Conservation (phyloP, 2,888 invertebrate species). For the Barypeithes pellucidus region DNA sequence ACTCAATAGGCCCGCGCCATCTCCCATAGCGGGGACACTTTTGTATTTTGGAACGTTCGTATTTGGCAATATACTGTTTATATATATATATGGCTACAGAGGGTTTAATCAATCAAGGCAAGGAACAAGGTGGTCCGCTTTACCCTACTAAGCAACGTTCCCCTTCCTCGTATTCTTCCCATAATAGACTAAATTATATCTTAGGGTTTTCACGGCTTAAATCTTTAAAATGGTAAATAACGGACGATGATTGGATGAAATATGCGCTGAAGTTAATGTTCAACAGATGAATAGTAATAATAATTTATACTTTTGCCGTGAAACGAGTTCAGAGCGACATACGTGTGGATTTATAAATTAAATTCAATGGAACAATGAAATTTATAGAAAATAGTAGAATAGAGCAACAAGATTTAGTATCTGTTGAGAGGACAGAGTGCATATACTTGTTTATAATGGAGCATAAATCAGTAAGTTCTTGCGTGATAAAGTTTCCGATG, state of each 20-base stretch:
- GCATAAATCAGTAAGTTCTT: no score
- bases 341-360: background rate
- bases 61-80: no score
- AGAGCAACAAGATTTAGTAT: conserved; percentile 9
- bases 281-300: conserved; percentile 13
- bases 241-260: conserved; percentile 35
- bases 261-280: conserved; percentile 29
- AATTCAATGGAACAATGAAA: conserved; percentile 7
- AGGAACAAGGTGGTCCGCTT: no score
- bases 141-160: no score
- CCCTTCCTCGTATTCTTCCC: background rate
- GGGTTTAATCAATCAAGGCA: no score
- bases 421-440: background rate
- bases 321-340: background rate
- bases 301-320: conserved; percentile 28
- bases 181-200: conserved; percentile 31
- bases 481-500: no score
- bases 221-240: conserved; percentile 18
- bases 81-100: no score
- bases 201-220: conserved; percentile 3
- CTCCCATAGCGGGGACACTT: no score
- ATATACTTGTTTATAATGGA: background rate
- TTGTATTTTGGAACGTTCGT: no score
- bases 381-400: background rate
- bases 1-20: no score